Base-by-base conservation (phyloP, 2,797 vertebrate genomes). In the Lutjanus campechanus region DNA sequence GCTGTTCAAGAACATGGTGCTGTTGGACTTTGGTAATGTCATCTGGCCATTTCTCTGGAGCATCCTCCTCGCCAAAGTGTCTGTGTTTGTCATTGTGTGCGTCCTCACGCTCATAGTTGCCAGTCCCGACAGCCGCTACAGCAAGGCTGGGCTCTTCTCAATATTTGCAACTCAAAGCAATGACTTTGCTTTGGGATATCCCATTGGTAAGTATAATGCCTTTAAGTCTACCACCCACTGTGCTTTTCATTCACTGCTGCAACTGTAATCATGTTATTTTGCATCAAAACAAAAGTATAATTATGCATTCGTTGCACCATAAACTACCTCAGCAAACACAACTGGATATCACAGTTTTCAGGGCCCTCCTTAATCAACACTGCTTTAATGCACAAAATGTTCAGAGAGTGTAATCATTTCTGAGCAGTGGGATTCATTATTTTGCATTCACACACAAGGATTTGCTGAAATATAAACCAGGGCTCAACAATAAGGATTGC, bases 161-260 rank as follows among this genome's bases (percentile, higher is more conserved):
- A 99, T 99, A 91, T 99, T 99, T 95, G 97, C 98, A 83, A 99
- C 98, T 69, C 98, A 99, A 85, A 99, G 98, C 94, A 99, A 99
- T 90, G 98, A 99, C 92, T 99, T 99, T 95, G 98, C 98, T 60
- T 82, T 99, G 92, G 98, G 98, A 69, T 99, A 97, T 92, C 98
- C 98, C 19, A 99, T 99, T 90, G 98, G 98, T 99, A 91, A 96
- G 97, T 91, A 29, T 20, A 7, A 58, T 41, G 20, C 46, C 4
- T 60, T 47, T 51, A 47, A 60, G 11, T 29, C 53, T 7, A 0
- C 20, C 49, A 46, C n/a, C 55, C 44, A 79, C 63, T 13, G 4
- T 46, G 60, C 4, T 20, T 64, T 36, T 47, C 16, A 19, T 66
- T 49, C 22, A 36, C 20, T 25, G 67, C n/a, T 81, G 46, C 10